Percentiles rank a stretch among this genome's conserved stretches.
These are phyloP conservation scores for Procavia capensis DNA, from an alignment of 2,113 vertebrate genomes.

Conservation along the genomic window DNA sequence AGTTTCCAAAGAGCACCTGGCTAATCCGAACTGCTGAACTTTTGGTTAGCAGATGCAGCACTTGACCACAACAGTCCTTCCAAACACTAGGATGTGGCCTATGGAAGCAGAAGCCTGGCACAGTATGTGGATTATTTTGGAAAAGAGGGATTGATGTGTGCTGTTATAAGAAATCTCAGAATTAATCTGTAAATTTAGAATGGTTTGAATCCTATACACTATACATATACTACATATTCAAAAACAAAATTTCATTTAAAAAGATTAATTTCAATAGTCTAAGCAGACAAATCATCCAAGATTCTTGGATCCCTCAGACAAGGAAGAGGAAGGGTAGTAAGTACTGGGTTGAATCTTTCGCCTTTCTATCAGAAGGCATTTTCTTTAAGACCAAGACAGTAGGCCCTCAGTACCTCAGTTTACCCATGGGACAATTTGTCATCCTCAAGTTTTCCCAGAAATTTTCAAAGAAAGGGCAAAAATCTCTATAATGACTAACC, in stretches of 20 bases:
- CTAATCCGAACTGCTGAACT: too few relatives aligned
- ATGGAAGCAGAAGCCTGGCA: neutral
- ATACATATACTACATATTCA: slow-evolving; percentile 62
- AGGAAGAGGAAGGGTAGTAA: neutral
- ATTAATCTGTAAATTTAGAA: slow-evolving; percentile 62
- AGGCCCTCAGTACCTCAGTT: neutral
- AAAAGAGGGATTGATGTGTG: neutral
- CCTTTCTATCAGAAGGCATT: neutral
- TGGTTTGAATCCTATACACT: slow-evolving; percentile 63
- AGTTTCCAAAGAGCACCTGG: too few relatives aligned
- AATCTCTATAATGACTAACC: neutral
- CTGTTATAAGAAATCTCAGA: slow-evolving; percentile 30
- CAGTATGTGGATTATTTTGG: neutral
- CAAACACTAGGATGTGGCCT: neutral
- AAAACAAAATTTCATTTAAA: slow-evolving; percentile 70
- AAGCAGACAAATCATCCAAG: slow-evolving; percentile 21
- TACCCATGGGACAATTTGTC: neutral
- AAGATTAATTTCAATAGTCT: slow-evolving; percentile 63
- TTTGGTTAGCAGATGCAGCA: too few relatives aligned
- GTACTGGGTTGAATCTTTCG: neutral
- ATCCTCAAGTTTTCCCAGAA: neutral
- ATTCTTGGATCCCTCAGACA: slow-evolving; percentile 4
- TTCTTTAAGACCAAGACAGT: neutral
- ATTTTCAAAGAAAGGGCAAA: neutral
- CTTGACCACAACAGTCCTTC: neutral